Conservation (phyloP, 2,888 invertebrate species). For the Disparrhopalites patrizii region DNA sequence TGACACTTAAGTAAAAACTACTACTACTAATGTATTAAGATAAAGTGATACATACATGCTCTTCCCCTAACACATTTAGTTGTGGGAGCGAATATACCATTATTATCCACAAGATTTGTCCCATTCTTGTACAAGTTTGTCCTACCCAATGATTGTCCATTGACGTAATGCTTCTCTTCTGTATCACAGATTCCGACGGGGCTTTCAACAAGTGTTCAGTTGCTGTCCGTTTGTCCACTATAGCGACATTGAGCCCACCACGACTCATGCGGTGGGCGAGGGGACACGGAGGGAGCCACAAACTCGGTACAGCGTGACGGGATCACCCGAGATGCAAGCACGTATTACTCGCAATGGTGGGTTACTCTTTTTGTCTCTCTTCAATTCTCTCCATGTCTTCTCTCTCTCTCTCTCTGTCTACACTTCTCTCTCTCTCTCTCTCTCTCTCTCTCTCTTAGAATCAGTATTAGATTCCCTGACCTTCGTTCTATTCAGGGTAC, state of each 20-base stretch:
- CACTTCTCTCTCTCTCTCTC: neutral
- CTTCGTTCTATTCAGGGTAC: no score
- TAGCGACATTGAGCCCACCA: conserved; percentile 57
- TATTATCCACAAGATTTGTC: no score
- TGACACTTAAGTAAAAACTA: no score
- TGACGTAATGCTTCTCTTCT: no score
- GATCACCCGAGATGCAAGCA: conserved; percentile 67
- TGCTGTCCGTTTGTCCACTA: conserved; percentile 73
- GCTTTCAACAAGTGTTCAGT: conserved; percentile 87
- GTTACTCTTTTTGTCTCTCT: conserved; percentile 48
- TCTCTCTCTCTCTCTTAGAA: neutral
- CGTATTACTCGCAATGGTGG: conserved; percentile 68
- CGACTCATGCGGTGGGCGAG: conserved; percentile 67
- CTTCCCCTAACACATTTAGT: no score
- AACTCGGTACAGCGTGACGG: conserved; percentile 71
- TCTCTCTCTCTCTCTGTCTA: neutral
- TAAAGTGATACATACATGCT: no score
- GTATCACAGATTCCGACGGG: conserved; percentile 75
- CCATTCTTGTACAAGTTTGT: no score
- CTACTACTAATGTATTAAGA: no score
- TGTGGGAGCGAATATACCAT: no score
- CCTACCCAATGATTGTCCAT: no score
- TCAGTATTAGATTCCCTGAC: neutral
- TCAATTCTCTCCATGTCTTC: neutral
- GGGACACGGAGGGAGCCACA: conserved; percentile 55